Evolutionary conservation across 2,888 invertebrate genomes (phyloP).

Genomic region (Drosophila greeni): DNA sequence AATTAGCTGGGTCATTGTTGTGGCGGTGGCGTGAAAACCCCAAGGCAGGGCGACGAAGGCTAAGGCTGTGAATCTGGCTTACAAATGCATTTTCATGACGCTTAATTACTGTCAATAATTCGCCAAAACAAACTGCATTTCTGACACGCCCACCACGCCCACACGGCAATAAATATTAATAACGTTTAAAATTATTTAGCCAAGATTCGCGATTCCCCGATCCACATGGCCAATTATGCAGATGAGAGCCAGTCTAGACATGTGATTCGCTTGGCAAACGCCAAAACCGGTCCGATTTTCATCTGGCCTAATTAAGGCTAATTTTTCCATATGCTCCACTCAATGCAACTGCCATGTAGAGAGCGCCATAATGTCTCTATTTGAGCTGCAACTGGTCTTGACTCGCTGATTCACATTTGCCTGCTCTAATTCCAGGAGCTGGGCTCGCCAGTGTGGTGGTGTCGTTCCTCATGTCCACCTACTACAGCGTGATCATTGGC

Average conservation of each 20-base stretch:
- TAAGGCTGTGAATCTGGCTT: constrained; percentile 50
- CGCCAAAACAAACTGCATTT: constrained; percentile 43
- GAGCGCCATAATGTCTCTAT: constrained; percentile 1
- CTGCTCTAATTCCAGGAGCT: constrained; percentile 84
- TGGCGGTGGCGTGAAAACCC: constrained; percentile 52
- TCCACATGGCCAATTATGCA: constrained; percentile 58
- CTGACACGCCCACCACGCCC: constrained; percentile 39
- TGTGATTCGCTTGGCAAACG: constrained; percentile 44
- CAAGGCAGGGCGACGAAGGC: constrained; percentile 26
- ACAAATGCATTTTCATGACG: constrained; percentile 46
- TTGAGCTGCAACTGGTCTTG: background rate
- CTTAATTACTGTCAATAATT: constrained; percentile 59
- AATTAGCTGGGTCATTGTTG: constrained; percentile 59
- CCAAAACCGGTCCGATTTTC: constrained; percentile 45
- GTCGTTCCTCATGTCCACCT: constrained; percentile 96
- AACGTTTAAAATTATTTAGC: constrained; percentile 39
- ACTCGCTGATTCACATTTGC: background rate
- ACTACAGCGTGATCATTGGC: constrained; percentile 96
- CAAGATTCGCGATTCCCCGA: constrained; percentile 39
- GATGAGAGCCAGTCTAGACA: constrained; percentile 63
- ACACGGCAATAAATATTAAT: constrained; percentile 67
- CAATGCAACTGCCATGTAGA: constrained; percentile 15
- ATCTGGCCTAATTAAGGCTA: constrained; percentile 38
- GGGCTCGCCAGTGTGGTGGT: constrained; percentile 96
- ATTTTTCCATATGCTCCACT: constrained; percentile 20